Conservation (phyloP, 2,888 invertebrate species). For the Melanchra persicariae region DNA sequence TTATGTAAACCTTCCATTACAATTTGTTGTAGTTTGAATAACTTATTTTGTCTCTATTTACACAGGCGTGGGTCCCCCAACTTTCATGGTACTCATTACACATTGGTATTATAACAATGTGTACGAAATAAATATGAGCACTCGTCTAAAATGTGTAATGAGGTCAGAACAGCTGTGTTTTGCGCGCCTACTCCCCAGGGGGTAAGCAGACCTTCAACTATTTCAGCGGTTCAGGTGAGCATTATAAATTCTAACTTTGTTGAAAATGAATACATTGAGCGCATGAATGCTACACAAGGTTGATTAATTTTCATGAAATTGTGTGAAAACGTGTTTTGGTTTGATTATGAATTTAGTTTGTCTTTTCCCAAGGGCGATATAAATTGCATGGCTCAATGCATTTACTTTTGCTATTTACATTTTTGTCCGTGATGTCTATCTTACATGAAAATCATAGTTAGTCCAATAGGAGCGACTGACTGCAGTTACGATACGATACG, state of each 20-base stretch:
- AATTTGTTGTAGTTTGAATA: conserved; percentile 23
- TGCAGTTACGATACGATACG: too few species aligned
- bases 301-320: conserved; percentile 33
- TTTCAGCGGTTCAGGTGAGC: conserved; percentile 25
- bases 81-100: conserved; percentile 16
- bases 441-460: too few species aligned
- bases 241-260: conserved; percentile 44
- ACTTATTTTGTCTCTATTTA: conserved; percentile 23
- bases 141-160: conserved; percentile 40
- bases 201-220: conserved; percentile 38
- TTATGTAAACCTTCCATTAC: conserved; percentile 7
- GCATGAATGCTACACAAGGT: conserved; percentile 7
- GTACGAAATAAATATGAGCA: conserved; percentile 45
- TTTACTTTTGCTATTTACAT: too few species aligned
- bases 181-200: conserved; percentile 26
- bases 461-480: too few species aligned
- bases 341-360: conserved; percentile 15
- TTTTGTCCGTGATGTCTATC: too few species aligned
- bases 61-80: neutral
- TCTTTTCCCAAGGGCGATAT: neutral
- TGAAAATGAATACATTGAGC: conserved; percentile 39
- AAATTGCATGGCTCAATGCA: too few species aligned
- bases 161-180: conserved; percentile 41
- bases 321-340: conserved; percentile 10
- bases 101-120: conserved; percentile 18